Base-by-base conservation (phyloP, 1,140 invertebrate genomes). In the Penaeus vannamei region DNA sequence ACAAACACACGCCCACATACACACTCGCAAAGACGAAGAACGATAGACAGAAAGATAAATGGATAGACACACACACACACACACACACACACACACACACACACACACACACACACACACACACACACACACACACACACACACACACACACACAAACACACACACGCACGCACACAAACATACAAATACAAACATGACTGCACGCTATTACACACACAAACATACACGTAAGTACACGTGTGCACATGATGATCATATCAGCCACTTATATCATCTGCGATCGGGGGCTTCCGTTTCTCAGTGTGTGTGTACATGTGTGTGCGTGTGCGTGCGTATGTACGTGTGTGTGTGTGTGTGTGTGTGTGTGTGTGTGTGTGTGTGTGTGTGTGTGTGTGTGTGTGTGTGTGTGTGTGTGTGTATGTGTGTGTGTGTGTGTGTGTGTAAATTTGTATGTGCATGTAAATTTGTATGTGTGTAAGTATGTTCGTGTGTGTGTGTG, bases 121-220 rank as follows among this genome's bases (percentile, higher is more conserved):
- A 66, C 64, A 66, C 64, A 66, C 64, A 69, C 66, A 69, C 66
- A 72, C 66, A 72, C 10, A 72, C 66, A 22, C 20, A 72, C 66
- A 72, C 66, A 1, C 20, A 72, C 1, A 19, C 2, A 72, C 66
- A 72, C 66, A 23, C 66, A 1, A 2, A 69, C 20, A 22, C 66
- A 69, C 20, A 20, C 66, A 69, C 20, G 12, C 66, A 69, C 66
- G 12, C 66, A 69, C 66, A 69, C 20, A 22, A 4, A 69, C 20
- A 69, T 14, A 69, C 20, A 22, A 4, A 20, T 14, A 22, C 66
- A 69, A 0, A 20, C 66, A 20, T 14, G 29, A 8, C 4, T 19
- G 19, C 66, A 69, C 17, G 29, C 66, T 5, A 5, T 36, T 36
- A 69, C 66, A 69, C 66, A 69, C 66, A 69, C 66, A 69, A n/a